phyloP scores from a whole-genome alignment of 2,888 invertebrate species.

The Ischnura elegans region DNA sequence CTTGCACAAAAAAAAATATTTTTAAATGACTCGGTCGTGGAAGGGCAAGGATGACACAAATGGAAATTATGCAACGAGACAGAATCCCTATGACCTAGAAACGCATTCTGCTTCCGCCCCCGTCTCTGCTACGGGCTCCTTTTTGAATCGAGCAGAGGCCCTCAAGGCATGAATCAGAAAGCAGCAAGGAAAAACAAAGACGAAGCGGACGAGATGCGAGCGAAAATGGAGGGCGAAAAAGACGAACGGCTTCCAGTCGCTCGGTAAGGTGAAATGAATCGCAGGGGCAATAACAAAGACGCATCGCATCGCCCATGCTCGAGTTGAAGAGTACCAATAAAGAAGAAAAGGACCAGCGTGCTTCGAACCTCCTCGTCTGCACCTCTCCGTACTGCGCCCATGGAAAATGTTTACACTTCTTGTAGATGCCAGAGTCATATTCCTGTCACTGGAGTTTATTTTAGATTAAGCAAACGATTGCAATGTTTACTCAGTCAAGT shows the following conservation, averaged over 20 bases:
- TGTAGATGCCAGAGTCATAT: neutral
- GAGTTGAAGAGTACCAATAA: conserved; percentile 47
- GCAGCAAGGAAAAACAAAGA: neutral
- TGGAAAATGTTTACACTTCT: neutral
- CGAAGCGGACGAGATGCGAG: neutral
- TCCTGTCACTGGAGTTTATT: neutral
- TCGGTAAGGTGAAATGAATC: conserved; percentile 27
- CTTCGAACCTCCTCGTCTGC: neutral
- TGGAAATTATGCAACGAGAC: neutral
- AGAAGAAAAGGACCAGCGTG: neutral
- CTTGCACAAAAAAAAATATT: neutral
- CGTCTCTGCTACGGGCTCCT: neutral
- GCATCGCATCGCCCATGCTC: neutral
- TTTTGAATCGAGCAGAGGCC: neutral
- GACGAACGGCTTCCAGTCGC: neutral
- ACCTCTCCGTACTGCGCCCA: neutral
- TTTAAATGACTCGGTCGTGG: neutral
- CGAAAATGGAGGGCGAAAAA: neutral
- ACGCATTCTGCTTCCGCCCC: neutral
- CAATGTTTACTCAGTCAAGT: neutral
- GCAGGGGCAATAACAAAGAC: conserved; percentile 30
- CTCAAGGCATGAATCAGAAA: conserved; percentile 27
- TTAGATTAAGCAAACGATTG: neutral
- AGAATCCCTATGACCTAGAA: conserved; percentile 6
- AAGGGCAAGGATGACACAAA: neutral